A percentile compares a stretch with the other conserved stretches of the same genome.
Evolutionary conservation across 2,888 invertebrate species (phyloP).

Genomic region (Corythucha ciliata): DNA sequence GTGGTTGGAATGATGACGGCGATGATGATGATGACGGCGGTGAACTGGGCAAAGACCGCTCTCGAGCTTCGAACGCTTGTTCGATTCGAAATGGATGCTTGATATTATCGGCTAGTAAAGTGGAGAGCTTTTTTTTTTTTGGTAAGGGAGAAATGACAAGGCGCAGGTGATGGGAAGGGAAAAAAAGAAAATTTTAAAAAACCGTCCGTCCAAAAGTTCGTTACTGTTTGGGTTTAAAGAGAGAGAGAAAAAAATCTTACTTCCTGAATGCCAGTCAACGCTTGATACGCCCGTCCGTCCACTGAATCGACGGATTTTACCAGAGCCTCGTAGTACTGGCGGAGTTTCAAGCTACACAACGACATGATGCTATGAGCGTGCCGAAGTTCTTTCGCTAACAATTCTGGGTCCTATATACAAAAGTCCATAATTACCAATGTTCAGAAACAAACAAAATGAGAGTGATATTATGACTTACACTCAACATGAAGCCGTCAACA

Average conservation of each 20-base stretch:
- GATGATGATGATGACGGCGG: background rate
- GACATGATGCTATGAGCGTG: conserved; percentile 44
- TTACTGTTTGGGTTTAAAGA: too few relatives aligned
- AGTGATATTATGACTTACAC: conserved; percentile 37
- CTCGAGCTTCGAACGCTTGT: conserved; percentile 21
- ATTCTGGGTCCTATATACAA: conserved; percentile 42
- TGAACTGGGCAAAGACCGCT: background rate
- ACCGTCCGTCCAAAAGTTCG: too few relatives aligned
- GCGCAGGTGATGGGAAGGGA: background rate
- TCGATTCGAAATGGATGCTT: conserved; percentile 10
- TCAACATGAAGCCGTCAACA: conserved; percentile 43
- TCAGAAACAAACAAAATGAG: background rate
- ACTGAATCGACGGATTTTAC: conserved; percentile 40
- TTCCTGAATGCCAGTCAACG: conserved; percentile 46
- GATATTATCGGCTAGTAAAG: conserved; percentile 9
- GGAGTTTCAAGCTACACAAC: conserved; percentile 43
- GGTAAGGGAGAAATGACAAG: too few relatives aligned
- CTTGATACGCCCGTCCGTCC: conserved; percentile 41
- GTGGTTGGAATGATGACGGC: too few relatives aligned
- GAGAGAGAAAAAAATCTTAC: conserved; percentile 35
- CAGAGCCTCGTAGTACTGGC: conserved; percentile 42
- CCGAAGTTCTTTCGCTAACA: conserved; percentile 42
- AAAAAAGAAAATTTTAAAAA: conserved; percentile 36
- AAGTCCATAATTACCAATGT: background rate
- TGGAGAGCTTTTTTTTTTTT: too few relatives aligned